Conservation (phyloP, 2,888 invertebrate species). For the Ennomos erosarius region DNA sequence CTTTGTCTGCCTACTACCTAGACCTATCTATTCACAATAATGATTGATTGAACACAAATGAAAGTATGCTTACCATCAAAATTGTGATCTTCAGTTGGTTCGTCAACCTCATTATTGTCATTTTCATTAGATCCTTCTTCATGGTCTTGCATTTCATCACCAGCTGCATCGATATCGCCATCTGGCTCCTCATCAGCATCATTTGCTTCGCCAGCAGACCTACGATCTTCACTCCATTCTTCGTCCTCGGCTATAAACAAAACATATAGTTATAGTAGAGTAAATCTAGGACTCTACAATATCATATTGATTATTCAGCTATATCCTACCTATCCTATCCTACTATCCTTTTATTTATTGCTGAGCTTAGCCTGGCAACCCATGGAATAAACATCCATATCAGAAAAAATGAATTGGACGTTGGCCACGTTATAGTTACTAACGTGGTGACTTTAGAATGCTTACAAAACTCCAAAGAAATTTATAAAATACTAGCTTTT, state of each 20-base stretch:
- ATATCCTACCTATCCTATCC: no score
- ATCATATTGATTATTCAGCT: no score
- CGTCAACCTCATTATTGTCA: slow-evolving; percentile 49
- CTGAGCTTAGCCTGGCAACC: no score
- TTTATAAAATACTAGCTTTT: neutral
- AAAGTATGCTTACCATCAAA: slow-evolving; percentile 13
- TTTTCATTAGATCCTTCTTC: slow-evolving; percentile 50
- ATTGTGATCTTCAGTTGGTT: slow-evolving; percentile 29
- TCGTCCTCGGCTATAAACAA: slow-evolving; percentile 74
- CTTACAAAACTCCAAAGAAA: neutral
- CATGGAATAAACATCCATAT: no score
- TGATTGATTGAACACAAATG: no score
- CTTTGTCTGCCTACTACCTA: no score
- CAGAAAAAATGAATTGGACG: no score
- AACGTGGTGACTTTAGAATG: no score
- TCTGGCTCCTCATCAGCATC: slow-evolving; percentile 46
- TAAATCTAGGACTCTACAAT: neutral
- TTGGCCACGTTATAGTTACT: no score
- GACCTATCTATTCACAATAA: no score
- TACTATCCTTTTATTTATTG: no score
- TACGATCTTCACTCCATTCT: slow-evolving; percentile 67
- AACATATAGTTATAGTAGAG: slow-evolving; percentile 17
- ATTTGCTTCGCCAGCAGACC: slow-evolving; percentile 43
- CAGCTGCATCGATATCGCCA: slow-evolving; percentile 23
- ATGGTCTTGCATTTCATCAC: slow-evolving; percentile 41